A percentile compares a stretch with the other conserved stretches of the same genome.
Evolutionary conservation across 2,888 invertebrate genomes (phyloP).

Genomic region (Cephus pulcher): DNA sequence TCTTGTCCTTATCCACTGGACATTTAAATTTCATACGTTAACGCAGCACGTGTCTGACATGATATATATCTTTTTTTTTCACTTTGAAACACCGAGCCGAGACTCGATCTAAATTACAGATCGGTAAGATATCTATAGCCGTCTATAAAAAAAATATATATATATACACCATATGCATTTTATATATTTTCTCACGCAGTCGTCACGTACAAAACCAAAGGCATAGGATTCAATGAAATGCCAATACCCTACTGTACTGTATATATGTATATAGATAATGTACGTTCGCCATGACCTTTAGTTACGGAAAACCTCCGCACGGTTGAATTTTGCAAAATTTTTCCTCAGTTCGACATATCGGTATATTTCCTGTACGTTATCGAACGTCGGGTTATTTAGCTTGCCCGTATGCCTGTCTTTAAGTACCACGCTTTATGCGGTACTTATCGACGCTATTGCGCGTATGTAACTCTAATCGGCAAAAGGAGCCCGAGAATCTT

Average conservation of each 20-base stretch:
- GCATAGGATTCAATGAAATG: background rate
- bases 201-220: background rate
- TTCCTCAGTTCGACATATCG: background rate
- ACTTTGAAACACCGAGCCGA: too few species aligned
- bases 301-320: background rate
- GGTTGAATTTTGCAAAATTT: background rate
- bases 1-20: background rate
- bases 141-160: background rate
- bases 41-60: too few species aligned
- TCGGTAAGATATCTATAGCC: too few species aligned
- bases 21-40: background rate
- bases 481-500: background rate
- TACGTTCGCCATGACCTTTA: background rate
- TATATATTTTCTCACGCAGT: background rate
- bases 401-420: too few species aligned
- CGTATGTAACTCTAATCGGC: background rate
- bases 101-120: too few species aligned
- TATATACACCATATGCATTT: background rate
- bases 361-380: background rate
- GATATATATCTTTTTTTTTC: too few species aligned
- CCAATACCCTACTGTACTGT: background rate
- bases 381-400: too few species aligned
- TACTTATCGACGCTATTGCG: background rate
- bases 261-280: background rate
- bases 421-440: too few species aligned